A percentile compares a stretch with the other conserved stretches of the same genome.
phyloP scores from a whole-genome alignment of 2,888 invertebrate species.

The Dichetophora obliterata region DNA sequence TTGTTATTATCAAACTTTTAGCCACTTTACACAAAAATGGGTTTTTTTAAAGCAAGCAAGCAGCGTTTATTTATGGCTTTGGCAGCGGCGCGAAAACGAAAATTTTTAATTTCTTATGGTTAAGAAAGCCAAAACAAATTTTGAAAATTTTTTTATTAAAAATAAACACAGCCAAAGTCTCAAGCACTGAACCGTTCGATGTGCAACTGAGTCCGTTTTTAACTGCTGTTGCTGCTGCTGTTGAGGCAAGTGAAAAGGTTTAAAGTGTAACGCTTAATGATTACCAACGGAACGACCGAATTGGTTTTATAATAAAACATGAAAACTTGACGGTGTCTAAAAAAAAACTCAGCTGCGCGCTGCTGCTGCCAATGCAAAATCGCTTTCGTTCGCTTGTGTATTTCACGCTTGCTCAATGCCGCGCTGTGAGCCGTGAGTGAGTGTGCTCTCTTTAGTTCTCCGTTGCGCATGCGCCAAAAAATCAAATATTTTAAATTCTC shows the following conservation, averaged over 20 bases:
- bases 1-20: not conserved
- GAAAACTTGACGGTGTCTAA: constrained; percentile 24
- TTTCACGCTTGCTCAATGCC: constrained; percentile 38
- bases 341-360: not conserved
- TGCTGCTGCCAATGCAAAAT: not conserved
- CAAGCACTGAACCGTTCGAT: constrained; percentile 4
- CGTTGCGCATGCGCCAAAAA: too few relatives aligned
- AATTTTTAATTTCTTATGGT: not conserved
- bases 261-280: constrained; percentile 54
- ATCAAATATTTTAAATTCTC: too few relatives aligned
- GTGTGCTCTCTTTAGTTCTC: not conserved
- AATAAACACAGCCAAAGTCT: not conserved
- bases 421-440: not conserved
- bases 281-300: constrained; percentile 51
- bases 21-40: not conserved
- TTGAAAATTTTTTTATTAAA: not conserved
- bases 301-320: constrained; percentile 54
- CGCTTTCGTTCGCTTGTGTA: constrained; percentile 40
- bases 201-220: not conserved
- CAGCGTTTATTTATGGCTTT: not conserved
- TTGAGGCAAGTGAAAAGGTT: constrained; percentile 45
- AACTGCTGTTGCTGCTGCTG: not conserved
- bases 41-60: not conserved
- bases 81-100: not conserved
- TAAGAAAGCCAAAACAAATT: not conserved